These are phyloP conservation scores for Candoia aspera DNA, from an alignment of 2,113 vertebrate species.

Conservation along the genomic window DNA sequence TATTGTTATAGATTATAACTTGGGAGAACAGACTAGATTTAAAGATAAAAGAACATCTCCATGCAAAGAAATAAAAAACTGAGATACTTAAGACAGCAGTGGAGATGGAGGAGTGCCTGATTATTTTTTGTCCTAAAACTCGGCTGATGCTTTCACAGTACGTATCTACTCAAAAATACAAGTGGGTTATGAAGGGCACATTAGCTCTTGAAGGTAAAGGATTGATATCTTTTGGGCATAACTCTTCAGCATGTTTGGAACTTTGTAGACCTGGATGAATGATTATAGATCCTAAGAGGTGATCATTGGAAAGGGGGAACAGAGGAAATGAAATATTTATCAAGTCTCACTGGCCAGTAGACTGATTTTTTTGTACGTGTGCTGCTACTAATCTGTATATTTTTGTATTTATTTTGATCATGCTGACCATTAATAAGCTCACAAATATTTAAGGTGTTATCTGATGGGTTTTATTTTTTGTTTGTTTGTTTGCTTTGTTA, in stretches of 20 bases:
- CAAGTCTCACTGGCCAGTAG: slow-evolving; percentile 65
- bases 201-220: not conserved
- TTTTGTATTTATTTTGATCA: slow-evolving; percentile 69
- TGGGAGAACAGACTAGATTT: slow-evolving; percentile 21
- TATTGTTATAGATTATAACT: not conserved
- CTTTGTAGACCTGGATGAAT: slow-evolving; percentile 29
- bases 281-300: not conserved
- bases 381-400: slow-evolving; percentile 72
- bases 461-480: slow-evolving; percentile 33
- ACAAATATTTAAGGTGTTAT: slow-evolving; percentile 67
- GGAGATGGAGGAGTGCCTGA: not conserved
- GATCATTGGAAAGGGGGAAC: not conserved
- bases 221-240: slow-evolving; percentile 22
- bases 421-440: slow-evolving; percentile 66
- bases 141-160: not conserved
- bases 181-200: not conserved
- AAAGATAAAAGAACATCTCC: slow-evolving; percentile 5
- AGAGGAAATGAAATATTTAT: slow-evolving; percentile 50
- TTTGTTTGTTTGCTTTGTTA: slow-evolving; percentile 46
- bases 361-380: slow-evolving; percentile 59
- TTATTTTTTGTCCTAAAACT: slow-evolving; percentile 4
- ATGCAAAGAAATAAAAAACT: not conserved
- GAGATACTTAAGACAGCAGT: not conserved
- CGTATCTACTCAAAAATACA: not conserved
- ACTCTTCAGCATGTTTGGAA: not conserved